Conservation (phyloP, 2,888 invertebrate species). For the Ashinkailepas kermadecensis region DNA sequence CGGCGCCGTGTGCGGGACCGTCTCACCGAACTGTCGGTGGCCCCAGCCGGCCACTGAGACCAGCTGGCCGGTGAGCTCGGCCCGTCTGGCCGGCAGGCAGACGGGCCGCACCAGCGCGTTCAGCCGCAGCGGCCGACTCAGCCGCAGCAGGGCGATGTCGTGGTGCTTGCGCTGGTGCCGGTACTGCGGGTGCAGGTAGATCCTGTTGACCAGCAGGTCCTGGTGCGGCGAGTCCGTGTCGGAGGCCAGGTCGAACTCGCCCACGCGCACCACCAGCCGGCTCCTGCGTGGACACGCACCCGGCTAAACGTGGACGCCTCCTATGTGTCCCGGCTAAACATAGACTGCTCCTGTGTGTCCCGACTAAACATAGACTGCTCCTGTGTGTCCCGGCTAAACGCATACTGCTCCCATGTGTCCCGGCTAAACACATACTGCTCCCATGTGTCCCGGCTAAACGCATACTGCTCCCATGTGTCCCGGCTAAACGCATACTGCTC, state of each 20-base stretch:
- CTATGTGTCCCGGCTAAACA: too few relatives aligned
- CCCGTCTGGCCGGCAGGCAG: constrained; percentile 25
- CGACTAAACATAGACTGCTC: too few relatives aligned
- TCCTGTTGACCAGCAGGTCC: constrained; percentile 12
- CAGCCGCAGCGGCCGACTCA: constrained; percentile 23
- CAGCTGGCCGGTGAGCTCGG: not conserved
- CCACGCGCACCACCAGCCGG: constrained; percentile 11
- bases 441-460: too few relatives aligned
- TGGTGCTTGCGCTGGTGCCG: constrained; percentile 15
- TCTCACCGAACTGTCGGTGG: constrained; percentile 15
- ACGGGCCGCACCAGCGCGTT: constrained; percentile 25
- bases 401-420: too few relatives aligned
- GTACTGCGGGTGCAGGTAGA: constrained; percentile 3
- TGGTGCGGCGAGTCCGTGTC: constrained; percentile 14
- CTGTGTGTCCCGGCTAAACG: too few relatives aligned
- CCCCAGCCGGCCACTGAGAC: constrained; percentile 29
- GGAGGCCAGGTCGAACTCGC: constrained; percentile 15
- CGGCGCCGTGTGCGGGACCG: not conserved
- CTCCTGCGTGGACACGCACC: not conserved
- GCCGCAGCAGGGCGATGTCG: constrained; percentile 28
- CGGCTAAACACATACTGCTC: too few relatives aligned
- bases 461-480: too few relatives aligned
- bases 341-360: too few relatives aligned
- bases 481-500: too few relatives aligned
- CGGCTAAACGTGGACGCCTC: too few relatives aligned